A percentile compares a stretch with the other conserved stretches of the same genome.
Conservation (phyloP, 1,140 invertebrate species). For the Drosophila nikananu region DNA sequence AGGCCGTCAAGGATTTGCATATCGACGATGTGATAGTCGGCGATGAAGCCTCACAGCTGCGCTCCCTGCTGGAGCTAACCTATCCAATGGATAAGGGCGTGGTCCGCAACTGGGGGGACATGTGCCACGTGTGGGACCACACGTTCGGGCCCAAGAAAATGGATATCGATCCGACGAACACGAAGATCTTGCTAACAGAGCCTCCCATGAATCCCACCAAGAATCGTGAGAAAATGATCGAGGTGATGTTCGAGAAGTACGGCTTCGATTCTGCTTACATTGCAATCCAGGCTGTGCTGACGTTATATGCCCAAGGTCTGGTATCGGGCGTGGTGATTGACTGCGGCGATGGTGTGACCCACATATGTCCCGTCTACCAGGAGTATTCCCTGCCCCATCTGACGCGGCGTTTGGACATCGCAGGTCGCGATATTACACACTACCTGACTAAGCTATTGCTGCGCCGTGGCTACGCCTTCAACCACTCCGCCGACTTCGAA, state of each 20-base stretch:
- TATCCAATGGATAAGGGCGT: constrained; percentile 99
- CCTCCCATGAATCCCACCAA: constrained; percentile 99
- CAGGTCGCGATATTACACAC: constrained; percentile 98
- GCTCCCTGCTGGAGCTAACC: constrained; percentile 98
- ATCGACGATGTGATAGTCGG: constrained; percentile 98
- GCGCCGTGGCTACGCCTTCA: constrained; percentile 99
- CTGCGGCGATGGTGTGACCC: constrained; percentile 99
- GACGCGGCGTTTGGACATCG: constrained; percentile 97
- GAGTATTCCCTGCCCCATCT: constrained; percentile 98
- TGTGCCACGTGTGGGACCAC: constrained; percentile 99
- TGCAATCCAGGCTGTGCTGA: constrained; percentile 99
- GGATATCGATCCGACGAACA: constrained; percentile 96
- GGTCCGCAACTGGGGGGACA: constrained; percentile 98
- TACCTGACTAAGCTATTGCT: constrained; percentile 99
- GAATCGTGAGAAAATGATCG: constrained; percentile 99
- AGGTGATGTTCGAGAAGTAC: constrained; percentile 99
- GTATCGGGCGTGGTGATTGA: constrained; percentile 99
- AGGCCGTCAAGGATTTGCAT: constrained; percentile 95
- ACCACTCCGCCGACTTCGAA: constrained; percentile 99
- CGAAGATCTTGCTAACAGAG: constrained; percentile 98
- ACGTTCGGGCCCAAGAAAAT: constrained; percentile 99
- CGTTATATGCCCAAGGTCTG: constrained; percentile 98
- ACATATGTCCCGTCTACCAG: constrained; percentile 99
- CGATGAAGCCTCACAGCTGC: constrained; percentile 98
- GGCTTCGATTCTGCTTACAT: constrained; percentile 98